Base-by-base conservation (phyloP, 2,797 vertebrate species). In the Micropoecilia bifurca region DNA sequence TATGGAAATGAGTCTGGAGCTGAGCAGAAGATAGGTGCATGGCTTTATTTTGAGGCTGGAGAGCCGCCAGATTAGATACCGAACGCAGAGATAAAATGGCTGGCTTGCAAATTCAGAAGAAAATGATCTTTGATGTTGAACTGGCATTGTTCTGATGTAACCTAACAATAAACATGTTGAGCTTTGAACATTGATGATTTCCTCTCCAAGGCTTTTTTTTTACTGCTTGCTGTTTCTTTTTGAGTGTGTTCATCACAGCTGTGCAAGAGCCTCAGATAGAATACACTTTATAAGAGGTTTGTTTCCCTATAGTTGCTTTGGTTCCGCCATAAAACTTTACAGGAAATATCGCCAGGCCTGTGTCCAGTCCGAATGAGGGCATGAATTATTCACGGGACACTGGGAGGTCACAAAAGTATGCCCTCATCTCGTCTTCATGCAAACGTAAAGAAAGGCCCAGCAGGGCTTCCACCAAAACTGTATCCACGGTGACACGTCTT, bases 361-460 rank as follows among this genome's bases (percentile, higher is more conserved):
- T 90, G 76, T 36, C 63, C 63, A 41, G 36, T 68, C 36, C 7
- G 36, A 68, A 39, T 68, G 20, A 68, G 63, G 59, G 53, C 68
- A 91, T 95, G 33, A 95, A 95, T 94, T 90, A 95, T 95, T 96
- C 84, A 95, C 82, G 72, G 78, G 77, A 85, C 86, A 91, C 74
- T 89, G 84, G 85, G 72, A 89, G 78, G 90, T 89, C 90, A 89
- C 74, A 90, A 90, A 94, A 93, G 87, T 84, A 22, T 91, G 80
- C 83, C 85, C 89, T 83, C 69, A 77, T 82, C 88, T 87, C 63
- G 79, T 77, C 73, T 50, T 45, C 25, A 71, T 71, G 68, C 68
- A 71, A 71, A 9, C 47, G 45, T 71, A 82, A 76, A 79, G 77
- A 69, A 68, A 83, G 25, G 36, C 43, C 55, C 47, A 73, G 16